Evolutionary conservation across 2,888 invertebrate species (phyloP).

Genomic region (Phorcus lineatus): DNA sequence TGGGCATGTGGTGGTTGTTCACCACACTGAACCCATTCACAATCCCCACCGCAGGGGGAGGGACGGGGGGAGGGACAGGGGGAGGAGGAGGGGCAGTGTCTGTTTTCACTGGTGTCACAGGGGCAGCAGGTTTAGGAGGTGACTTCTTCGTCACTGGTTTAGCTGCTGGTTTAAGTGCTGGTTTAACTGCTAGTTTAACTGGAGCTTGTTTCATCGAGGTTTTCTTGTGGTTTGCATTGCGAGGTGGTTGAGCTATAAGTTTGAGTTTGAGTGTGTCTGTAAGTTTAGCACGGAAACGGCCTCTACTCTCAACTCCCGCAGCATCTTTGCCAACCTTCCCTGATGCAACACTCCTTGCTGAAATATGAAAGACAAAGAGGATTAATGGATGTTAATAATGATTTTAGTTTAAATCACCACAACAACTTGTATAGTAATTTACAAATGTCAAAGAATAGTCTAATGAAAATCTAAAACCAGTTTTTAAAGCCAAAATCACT

Average conservation of each 20-base stretch:
- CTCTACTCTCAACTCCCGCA: not conserved
- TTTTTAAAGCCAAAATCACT: no score
- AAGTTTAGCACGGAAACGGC: slow-evolving; percentile 12
- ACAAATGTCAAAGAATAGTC: no score
- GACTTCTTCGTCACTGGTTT: not conserved
- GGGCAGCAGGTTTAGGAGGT: not conserved
- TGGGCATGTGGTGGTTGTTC: slow-evolving; percentile 39
- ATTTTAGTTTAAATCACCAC: no score
- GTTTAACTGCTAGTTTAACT: no score
- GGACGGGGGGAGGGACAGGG: not conserved
- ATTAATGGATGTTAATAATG: not conserved
- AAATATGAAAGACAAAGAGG: not conserved
- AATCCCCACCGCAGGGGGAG: not conserved
- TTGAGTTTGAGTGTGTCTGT: slow-evolving; percentile 25
- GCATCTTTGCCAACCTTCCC: not conserved
- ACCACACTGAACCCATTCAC: not conserved
- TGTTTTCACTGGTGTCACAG: not conserved
- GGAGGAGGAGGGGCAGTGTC: not conserved
- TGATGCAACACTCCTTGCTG: not conserved
- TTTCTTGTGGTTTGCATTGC: not conserved
- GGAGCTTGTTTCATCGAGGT: not conserved
- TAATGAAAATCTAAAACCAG: no score
- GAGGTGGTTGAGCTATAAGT: slow-evolving; percentile 4
- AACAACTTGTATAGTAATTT: not conserved
- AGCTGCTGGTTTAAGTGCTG: not conserved